A percentile compares a stretch with the other conserved stretches of the same genome.
Evolutionary conservation across 2,797 vertebrate species (phyloP).

Genomic region (Cyclura pinguis): DNA sequence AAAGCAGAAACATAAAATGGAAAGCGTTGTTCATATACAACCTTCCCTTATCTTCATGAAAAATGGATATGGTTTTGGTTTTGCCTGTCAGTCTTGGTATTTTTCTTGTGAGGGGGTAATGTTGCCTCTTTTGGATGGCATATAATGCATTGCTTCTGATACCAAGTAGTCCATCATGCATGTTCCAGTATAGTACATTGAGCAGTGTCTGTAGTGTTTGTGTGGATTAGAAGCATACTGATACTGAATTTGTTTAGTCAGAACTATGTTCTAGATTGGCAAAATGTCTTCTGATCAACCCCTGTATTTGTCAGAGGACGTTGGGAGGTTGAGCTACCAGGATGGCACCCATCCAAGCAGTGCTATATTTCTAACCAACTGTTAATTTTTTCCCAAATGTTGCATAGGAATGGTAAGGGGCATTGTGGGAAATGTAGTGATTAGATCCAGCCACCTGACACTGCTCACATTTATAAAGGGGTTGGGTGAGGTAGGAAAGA

Average conservation of each 20-base stretch:
- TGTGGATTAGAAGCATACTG: not conserved
- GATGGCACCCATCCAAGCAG: not conserved
- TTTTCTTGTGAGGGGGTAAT: conserved; percentile 62
- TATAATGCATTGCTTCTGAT: conserved; percentile 31
- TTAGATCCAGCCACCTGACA: not conserved
- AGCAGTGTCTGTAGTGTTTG: conserved; percentile 37
- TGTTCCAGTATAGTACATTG: conserved; percentile 39
- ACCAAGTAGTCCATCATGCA: conserved; percentile 46
- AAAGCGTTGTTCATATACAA: conserved; percentile 54
- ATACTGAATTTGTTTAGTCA: not conserved
- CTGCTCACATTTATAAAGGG: too few relatives aligned
- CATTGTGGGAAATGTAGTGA: not conserved
- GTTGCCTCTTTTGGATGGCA: conserved; percentile 34
- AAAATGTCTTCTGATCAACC: not conserved
- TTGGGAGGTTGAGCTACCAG: not conserved
- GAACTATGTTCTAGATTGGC: not conserved
- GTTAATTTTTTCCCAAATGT: not conserved
- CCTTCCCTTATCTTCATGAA: conserved; percentile 66
- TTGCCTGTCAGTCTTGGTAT: conserved; percentile 62
- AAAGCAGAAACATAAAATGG: conserved; percentile 73
- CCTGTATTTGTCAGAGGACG: not conserved
- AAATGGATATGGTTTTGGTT: conserved; percentile 64
- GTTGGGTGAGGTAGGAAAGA: not conserved
- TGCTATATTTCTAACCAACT: not conserved
- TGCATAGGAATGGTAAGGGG: not conserved